phyloP scores from a whole-genome alignment of 2,797 vertebrate genomes.

The Myiotriccus ornatus region DNA sequence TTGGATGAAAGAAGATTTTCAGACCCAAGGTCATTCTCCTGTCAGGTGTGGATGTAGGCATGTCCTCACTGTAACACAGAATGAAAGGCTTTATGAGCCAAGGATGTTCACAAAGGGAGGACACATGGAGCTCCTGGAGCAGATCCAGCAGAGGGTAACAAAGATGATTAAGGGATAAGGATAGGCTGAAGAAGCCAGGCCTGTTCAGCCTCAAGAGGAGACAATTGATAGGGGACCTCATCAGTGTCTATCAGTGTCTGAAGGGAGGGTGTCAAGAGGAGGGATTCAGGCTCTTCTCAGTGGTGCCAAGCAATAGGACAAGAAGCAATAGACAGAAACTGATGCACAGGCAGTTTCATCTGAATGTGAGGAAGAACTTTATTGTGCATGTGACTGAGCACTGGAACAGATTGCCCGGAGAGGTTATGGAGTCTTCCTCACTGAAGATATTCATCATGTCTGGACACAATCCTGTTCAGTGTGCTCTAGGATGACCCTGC shows the following conservation, averaged over 20 bases:
- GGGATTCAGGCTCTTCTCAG: not conserved
- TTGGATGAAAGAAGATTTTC: not conserved
- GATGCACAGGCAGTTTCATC: not conserved
- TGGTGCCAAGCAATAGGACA: not conserved
- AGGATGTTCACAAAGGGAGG: not conserved
- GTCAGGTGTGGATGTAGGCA: not conserved
- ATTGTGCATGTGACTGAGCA: not conserved
- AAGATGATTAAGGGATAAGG: not conserved
- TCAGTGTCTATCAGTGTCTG: not conserved
- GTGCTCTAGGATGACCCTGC: not conserved
- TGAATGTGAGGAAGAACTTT: not conserved
- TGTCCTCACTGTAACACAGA: not conserved
- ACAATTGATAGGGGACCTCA: not conserved
- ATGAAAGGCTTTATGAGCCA: not conserved
- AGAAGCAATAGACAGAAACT: not conserved
- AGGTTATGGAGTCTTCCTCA: not conserved
- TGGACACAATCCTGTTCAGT: not conserved
- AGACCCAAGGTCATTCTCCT: not conserved
- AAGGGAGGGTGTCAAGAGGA: not conserved
- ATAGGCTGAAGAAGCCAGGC: not conserved
- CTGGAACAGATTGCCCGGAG: not conserved
- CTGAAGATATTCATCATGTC: not conserved
- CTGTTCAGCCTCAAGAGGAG: not conserved
- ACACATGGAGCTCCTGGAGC: not conserved
- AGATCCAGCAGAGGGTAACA: not conserved